Evolutionary conservation across 1,140 invertebrate species (phyloP).

Genomic region (Drosophila nasuta): DNA sequence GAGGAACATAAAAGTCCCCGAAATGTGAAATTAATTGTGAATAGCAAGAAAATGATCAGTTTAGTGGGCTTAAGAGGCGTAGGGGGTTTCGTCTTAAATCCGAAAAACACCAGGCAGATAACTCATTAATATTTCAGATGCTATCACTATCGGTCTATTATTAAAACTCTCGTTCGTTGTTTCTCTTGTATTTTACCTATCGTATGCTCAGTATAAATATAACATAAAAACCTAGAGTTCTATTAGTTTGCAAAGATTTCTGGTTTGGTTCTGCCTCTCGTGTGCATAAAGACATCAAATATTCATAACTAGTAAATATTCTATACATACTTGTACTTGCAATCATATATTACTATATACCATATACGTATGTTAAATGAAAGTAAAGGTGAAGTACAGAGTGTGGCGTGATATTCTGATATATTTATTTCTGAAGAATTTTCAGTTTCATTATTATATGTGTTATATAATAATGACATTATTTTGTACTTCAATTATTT

Average conservation of each 20-base stretch:
- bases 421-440: slow-evolving; percentile 33
- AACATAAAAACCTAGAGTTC: slow-evolving; percentile 61
- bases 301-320: slow-evolving; percentile 64
- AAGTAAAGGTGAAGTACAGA: slow-evolving; percentile 53
- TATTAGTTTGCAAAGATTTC: slow-evolving; percentile 70
- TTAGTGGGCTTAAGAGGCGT: slow-evolving; percentile 2
- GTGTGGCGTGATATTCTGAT: slow-evolving; percentile 55
- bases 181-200: slow-evolving; percentile 12
- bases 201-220: slow-evolving; percentile 73
- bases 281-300: slow-evolving; percentile 51
- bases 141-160: slow-evolving; percentile 4
- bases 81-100: background rate
- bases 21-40: background rate
- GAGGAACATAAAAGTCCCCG: background rate
- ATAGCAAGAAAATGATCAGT: background rate
- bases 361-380: slow-evolving; percentile 65
- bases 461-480: slow-evolving; percentile 34
- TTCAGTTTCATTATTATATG: slow-evolving; percentile 29
- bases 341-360: slow-evolving; percentile 62
- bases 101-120: background rate
- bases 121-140: slow-evolving; percentile 36
- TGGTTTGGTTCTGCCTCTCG: slow-evolving; percentile 55
- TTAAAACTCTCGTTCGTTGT: background rate
- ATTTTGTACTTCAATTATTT: slow-evolving; percentile 62
- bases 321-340: slow-evolving; percentile 50